phyloP scores from a whole-genome alignment of 2,797 vertebrate species.

The Crocodylus rhombifer region DNA sequence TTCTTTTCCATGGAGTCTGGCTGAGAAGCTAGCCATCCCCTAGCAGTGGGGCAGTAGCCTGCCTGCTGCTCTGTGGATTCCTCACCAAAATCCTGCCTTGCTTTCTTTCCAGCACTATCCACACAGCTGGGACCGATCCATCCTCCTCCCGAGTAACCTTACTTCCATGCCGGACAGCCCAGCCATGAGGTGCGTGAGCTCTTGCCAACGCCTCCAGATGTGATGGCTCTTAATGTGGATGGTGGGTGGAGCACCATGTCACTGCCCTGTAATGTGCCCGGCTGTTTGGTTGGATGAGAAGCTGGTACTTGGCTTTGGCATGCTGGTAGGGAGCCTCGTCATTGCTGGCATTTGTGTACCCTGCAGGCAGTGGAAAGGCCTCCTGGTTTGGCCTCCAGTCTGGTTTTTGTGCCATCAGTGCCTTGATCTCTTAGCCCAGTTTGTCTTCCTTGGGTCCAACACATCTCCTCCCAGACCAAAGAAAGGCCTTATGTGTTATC shows the following conservation, averaged over 20 bases:
- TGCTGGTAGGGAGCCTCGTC: not conserved
- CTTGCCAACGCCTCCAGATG: not conserved
- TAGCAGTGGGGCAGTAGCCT: not conserved
- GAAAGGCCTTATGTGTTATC: not conserved
- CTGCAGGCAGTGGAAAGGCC: not conserved
- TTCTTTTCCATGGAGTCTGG: not conserved
- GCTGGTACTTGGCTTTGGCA: not conserved
- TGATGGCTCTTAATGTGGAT: not conserved
- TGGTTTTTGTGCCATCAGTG: too few relatives aligned
- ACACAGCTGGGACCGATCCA: constrained; percentile 92
- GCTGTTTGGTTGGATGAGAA: not conserved
- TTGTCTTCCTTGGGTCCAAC: too few relatives aligned
- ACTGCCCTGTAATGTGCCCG: not conserved
- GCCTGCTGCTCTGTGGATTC: not conserved
- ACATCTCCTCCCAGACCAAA: not conserved
- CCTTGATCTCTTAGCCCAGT: too few relatives aligned
- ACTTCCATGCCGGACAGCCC: not conserved
- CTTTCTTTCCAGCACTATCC: constrained; percentile 83
- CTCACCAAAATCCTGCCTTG: not conserved
- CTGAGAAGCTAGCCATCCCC: too few relatives aligned
- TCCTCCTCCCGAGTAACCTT: constrained; percentile 88
- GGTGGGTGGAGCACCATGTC: not conserved
- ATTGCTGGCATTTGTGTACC: not conserved
- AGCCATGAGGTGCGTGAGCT: not conserved
- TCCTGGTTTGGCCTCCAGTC: not conserved